A percentile compares a stretch with the other conserved stretches of the same genome.
These are phyloP conservation scores for Mactromeris polynyma DNA, from an alignment of 2,888 invertebrate species.

Conservation along the genomic window DNA sequence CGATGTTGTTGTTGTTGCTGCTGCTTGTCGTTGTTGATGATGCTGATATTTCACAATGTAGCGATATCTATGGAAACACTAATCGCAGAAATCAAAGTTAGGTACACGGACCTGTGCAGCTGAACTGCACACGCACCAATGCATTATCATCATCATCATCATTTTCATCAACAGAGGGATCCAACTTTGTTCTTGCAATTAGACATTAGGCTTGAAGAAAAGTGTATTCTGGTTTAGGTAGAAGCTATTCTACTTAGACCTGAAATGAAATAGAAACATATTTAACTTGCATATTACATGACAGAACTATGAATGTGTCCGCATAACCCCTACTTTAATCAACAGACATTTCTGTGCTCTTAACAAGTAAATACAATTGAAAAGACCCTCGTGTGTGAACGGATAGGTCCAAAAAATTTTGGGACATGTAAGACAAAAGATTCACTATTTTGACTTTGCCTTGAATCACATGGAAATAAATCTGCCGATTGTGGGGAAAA, in stretches of 20 bases:
- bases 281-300: no score
- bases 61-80: constrained; percentile 20
- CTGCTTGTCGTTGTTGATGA: constrained; percentile 33
- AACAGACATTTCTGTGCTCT: no score
- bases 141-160: constrained; percentile 56
- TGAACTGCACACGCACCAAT: constrained; percentile 58
- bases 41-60: constrained; percentile 25
- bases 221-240: constrained; percentile 43
- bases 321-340: no score
- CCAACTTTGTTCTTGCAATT: constrained; percentile 5
- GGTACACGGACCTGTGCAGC: constrained; percentile 64
- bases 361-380: no score
- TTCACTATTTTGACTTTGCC: no score
- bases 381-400: no score
- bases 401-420: no score
- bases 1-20: constrained; percentile 57
- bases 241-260: constrained; percentile 64
- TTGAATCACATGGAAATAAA: no score
- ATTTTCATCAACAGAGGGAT: constrained; percentile 18
- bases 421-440: no score
- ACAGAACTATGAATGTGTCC: no score
- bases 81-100: constrained; percentile 29
- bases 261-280: constrained; percentile 14
- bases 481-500: no score
- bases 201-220: constrained; percentile 40